Evolutionary conservation across 2,797 vertebrate species (phyloP).

Genomic region (Gobio occitaniae): DNA sequence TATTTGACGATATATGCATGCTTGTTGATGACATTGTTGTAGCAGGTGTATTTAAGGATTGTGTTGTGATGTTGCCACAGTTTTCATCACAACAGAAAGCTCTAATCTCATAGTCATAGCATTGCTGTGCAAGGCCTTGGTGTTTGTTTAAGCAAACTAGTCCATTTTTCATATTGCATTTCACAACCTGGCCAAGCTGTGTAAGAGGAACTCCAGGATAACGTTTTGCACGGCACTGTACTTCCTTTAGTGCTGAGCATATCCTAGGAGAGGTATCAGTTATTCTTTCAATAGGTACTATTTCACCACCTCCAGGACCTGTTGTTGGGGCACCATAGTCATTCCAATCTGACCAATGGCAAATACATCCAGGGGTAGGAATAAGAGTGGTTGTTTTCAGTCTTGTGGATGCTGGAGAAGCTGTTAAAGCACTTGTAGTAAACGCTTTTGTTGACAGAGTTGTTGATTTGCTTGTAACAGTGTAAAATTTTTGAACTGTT

Average conservation of each 20-base stretch:
- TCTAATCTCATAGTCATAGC: slow-evolving; percentile 39
- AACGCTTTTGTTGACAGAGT: neutral
- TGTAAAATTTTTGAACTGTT: neutral
- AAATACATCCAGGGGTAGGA: neutral
- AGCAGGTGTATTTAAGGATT: neutral
- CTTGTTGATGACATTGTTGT: neutral
- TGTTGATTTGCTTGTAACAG: neutral
- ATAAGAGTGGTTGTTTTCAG: neutral
- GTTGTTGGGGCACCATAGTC: neutral
- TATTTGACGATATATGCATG: neutral
- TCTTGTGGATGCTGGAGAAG: neutral
- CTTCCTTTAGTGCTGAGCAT: neutral
- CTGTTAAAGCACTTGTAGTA: neutral
- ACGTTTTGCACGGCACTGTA: slow-evolving; percentile 21
- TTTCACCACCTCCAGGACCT: slow-evolving; percentile 15
- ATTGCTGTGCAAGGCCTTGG: slow-evolving; percentile 19
- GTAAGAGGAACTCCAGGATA: slow-evolving; percentile 26
- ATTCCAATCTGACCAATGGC: slow-evolving; percentile 24
- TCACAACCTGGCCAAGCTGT: slow-evolving; percentile 11
- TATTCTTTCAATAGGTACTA: neutral
- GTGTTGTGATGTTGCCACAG: neutral
- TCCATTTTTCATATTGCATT: slow-evolving; percentile 13
- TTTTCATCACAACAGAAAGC: slow-evolving; percentile 25
- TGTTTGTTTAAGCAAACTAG: slow-evolving; percentile 14
- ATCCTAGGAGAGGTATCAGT: neutral